A percentile compares a stretch with the other conserved stretches of the same genome.
Conservation (phyloP, 2,797 vertebrate species). For the Telmatherina bonti region DNA sequence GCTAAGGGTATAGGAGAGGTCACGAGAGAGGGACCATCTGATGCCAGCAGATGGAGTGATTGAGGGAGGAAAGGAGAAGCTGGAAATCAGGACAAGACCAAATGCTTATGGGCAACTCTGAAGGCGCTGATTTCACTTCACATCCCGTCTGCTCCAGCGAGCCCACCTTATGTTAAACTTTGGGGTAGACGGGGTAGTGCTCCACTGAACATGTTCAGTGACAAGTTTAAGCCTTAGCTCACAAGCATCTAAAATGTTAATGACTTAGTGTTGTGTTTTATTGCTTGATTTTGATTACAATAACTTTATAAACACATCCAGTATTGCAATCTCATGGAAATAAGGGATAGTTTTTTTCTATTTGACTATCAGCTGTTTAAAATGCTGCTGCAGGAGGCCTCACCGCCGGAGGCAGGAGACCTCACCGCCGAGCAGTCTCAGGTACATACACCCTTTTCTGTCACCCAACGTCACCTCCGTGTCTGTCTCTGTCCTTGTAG, state of each 20-base stretch:
- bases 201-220: constrained; percentile 16
- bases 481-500: constrained; percentile 78
- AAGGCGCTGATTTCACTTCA: constrained; percentile 73
- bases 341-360: background rate
- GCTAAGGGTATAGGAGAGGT: constrained; percentile 74
- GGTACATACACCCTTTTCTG: constrained; percentile 19
- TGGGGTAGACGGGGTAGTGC: constrained; percentile 21
- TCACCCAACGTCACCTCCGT: constrained; percentile 49
- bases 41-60: constrained; percentile 84
- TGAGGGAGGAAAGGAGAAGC: constrained; percentile 60
- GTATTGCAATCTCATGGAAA: background rate
- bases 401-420: too few species aligned
- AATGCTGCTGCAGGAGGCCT: constrained; percentile 4
- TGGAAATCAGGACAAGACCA: constrained; percentile 74
- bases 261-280: background rate
- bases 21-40: constrained; percentile 79
- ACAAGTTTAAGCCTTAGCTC: constrained; percentile 15
- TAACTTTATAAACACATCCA: background rate
- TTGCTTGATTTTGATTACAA: background rate
- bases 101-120: constrained; percentile 75
- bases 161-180: constrained; percentile 54
- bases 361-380: background rate
- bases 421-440: constrained; percentile 25
- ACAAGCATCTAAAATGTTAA: background rate
- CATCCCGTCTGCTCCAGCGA: constrained; percentile 70